Evolutionary conservation across 2,113 vertebrate species (phyloP).

Genomic region (Heliornis fulica): DNA sequence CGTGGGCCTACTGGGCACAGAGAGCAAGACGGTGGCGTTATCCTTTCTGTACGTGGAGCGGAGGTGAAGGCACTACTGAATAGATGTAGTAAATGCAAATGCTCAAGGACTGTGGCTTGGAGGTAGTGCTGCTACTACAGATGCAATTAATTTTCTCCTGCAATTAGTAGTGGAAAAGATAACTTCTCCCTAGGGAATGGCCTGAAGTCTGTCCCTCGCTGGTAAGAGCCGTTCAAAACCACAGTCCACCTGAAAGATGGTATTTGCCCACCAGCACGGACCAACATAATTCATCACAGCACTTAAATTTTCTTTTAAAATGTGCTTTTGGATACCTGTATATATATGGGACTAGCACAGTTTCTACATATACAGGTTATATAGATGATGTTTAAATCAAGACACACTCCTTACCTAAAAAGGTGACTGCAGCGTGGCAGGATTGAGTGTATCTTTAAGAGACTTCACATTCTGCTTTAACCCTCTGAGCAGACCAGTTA

Average conservation of each 20-base stretch:
- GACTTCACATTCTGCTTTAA: not conserved
- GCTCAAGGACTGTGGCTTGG: not conserved
- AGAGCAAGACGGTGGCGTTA: not conserved
- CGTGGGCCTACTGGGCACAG: not conserved
- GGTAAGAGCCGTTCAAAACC: not conserved
- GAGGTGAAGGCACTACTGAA: conserved; percentile 36
- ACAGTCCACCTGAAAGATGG: not conserved
- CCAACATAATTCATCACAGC: not conserved
- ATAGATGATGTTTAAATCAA: not conserved
- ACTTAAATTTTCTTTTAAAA: not conserved
- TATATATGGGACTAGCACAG: not conserved
- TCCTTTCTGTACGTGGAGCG: accelerated
- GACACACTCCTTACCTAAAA: not conserved
- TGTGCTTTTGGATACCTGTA: not conserved
- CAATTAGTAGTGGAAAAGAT: not conserved
- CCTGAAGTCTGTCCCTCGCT: not conserved
- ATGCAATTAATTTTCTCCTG: not conserved
- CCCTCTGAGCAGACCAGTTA: not conserved
- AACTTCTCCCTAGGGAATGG: not conserved
- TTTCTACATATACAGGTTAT: not conserved
- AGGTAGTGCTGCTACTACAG: not conserved
- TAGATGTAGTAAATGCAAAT: not conserved
- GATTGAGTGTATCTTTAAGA: not conserved
- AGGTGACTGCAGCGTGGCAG: not conserved
- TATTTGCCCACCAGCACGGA: not conserved